Percentiles rank a stretch among this genome's conserved stretches.
These are phyloP conservation scores for Candoia aspera DNA, from an alignment of 2,113 vertebrate species.

Conservation along the genomic window DNA sequence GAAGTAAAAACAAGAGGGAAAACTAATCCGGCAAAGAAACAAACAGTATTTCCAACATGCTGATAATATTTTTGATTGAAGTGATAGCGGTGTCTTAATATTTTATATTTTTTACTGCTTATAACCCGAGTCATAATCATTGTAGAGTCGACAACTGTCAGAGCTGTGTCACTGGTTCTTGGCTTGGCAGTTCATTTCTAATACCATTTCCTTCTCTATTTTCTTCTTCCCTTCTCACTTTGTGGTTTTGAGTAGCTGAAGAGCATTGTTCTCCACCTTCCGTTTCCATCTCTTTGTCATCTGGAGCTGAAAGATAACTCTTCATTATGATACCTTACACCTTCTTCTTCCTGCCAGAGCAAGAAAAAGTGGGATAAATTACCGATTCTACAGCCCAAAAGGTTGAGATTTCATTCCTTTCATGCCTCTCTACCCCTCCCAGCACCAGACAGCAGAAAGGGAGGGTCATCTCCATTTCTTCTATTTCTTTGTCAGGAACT, in stretches of 20 bases:
- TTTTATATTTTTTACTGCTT: conserved; percentile 1
- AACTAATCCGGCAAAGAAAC: background rate
- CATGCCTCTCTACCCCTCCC: background rate
- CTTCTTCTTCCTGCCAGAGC: background rate
- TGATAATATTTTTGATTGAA: background rate
- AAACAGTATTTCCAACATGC: background rate
- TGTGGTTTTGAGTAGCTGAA: background rate
- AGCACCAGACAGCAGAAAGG: background rate
- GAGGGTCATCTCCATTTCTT: no score
- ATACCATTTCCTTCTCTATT: background rate
- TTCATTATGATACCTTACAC: background rate
- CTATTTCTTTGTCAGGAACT: background rate
- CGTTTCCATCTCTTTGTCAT: background rate
- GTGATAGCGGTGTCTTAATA: background rate
- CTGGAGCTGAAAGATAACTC: background rate
- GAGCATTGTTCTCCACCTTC: background rate
- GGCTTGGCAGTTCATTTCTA: background rate
- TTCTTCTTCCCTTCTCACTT: background rate
- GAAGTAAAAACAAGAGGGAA: background rate
- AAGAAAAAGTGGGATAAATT: background rate
- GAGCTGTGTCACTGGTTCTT: background rate
- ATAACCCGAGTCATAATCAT: background rate
- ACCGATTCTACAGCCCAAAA: background rate
- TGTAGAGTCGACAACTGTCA: background rate
- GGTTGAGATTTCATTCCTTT: background rate